phyloP scores from a whole-genome alignment of 2,888 invertebrate species.

The Pollenia labialis region DNA sequence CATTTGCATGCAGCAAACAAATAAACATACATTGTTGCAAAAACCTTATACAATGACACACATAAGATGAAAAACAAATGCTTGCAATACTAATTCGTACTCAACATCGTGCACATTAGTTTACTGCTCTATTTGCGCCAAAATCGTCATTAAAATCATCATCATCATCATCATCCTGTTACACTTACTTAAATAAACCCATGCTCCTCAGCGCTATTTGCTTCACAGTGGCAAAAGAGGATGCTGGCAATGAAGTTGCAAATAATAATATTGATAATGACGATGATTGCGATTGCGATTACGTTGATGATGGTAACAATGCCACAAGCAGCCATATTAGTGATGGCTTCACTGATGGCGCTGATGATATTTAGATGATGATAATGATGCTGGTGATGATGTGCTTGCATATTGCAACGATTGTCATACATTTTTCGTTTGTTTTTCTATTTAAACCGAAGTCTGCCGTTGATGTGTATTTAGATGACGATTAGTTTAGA shows the following conservation, averaged over 20 bases:
- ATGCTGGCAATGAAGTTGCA: slow-evolving; percentile 59
- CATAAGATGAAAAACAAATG: slow-evolving; percentile 45
- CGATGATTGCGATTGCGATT: slow-evolving; percentile 20
- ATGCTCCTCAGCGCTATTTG: slow-evolving; percentile 12
- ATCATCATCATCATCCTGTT: neutral
- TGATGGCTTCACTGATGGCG: slow-evolving; percentile 44
- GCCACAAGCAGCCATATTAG: slow-evolving; percentile 52
- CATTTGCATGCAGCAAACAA: slow-evolving; percentile 70
- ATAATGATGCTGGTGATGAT: slow-evolving; percentile 42
- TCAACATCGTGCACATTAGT: slow-evolving; percentile 50
- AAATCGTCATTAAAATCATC: slow-evolving; percentile 54
- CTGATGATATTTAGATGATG: slow-evolving; percentile 47
- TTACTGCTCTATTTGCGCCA: slow-evolving; percentile 70
- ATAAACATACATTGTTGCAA: slow-evolving; percentile 53
- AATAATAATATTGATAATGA: slow-evolving; percentile 41
- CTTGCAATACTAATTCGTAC: neutral
- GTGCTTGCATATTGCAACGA: slow-evolving; percentile 28
- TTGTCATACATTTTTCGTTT: slow-evolving; percentile 32
- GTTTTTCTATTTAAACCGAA: slow-evolving; percentile 36
- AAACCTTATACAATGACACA: slow-evolving; percentile 16
- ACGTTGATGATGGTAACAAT: slow-evolving; percentile 21
- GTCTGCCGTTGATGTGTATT: slow-evolving; percentile 55
- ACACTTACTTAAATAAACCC: neutral
- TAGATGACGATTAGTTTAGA: slow-evolving; percentile 65
- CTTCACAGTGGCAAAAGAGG: neutral